Evolutionary conservation across 2,113 vertebrate species (phyloP), one percentile per base, ranked within the genome.

Genomic region (Nesoenas mayeri): DNA sequence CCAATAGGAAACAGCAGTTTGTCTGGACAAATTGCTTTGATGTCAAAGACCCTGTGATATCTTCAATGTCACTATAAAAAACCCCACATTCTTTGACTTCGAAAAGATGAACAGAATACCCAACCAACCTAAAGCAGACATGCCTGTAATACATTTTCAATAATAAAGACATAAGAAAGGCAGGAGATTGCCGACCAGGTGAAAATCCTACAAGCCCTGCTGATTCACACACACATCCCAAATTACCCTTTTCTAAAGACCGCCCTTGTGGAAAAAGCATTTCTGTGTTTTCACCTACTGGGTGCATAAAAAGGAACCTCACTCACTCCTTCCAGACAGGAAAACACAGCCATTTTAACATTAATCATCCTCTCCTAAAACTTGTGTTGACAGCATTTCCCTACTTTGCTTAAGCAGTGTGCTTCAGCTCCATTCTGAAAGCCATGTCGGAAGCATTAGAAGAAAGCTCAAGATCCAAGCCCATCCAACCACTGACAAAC

Each of bases 201-300:
- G 53, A 78, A 88, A 94, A 84, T 92, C 61, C 79, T 84, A 51
- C 53, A 28, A 19, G 62, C 71, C 91, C 75, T 75, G 82, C 77
- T 71, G 85, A 95, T 78, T 94, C 90, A 93, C 61, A n/a, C n/a
- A 85, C 32, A 4, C 20, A 65, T 16, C 60, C 82, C 65, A 88
- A 90, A 93, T 79, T 73, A 91, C 32, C 40, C 61, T 64, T 44
- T 94, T 74, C 88, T 94, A 86, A 90, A 90, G 71, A 82, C 25
- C 53, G 72, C 71, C 89, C 32, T 32, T 50, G 48, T 48, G 58
- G 79, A 96, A 88, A 94, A 87, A 91, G 70, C 78, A 42, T 62
- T 93, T 95, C 58, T 84, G 67, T 88, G 88, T 88, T 96, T 71
- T 88, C 13, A 5, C 60, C 77, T 34, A 84, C 79, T 0, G 5